These are phyloP conservation scores for Phytoseiulus persimilis DNA, from an alignment of 2,888 invertebrate species.

Conservation along the genomic window DNA sequence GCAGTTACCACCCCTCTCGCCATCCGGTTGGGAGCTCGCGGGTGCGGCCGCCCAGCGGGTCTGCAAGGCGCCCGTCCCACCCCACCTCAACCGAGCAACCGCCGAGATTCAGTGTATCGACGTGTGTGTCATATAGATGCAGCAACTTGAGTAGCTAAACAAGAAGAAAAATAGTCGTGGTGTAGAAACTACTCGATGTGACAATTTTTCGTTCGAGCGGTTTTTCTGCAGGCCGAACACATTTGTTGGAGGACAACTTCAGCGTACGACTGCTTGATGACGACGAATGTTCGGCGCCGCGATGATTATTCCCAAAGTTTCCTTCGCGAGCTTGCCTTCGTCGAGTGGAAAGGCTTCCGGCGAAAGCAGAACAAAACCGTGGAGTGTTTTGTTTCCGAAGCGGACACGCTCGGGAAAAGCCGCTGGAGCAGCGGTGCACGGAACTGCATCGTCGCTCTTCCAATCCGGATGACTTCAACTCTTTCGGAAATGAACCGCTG, in stretches of 20 bases:
- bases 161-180: background rate
- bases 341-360: background rate
- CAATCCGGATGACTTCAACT: background rate
- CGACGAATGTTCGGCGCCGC: background rate
- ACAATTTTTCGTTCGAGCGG: no score
- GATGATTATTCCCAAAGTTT: background rate
- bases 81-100: background rate
- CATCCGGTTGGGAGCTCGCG: background rate
- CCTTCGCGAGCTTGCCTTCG: background rate
- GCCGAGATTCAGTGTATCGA: background rate
- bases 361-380: background rate
- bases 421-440: background rate
- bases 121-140: background rate
- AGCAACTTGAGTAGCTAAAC: background rate
- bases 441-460: background rate
- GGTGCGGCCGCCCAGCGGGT: no score
- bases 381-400: background rate
- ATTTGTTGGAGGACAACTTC: no score
- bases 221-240: no score
- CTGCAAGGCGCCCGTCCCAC: background rate
- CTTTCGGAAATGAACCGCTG: background rate
- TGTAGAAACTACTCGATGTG: no score
- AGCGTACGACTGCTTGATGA: background rate
- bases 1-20: background rate
- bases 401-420: background rate